Percentiles rank a stretch among this genome's conserved stretches.
Conservation (phyloP, 2,888 invertebrate genomes). For the Polyploca ridens region DNA sequence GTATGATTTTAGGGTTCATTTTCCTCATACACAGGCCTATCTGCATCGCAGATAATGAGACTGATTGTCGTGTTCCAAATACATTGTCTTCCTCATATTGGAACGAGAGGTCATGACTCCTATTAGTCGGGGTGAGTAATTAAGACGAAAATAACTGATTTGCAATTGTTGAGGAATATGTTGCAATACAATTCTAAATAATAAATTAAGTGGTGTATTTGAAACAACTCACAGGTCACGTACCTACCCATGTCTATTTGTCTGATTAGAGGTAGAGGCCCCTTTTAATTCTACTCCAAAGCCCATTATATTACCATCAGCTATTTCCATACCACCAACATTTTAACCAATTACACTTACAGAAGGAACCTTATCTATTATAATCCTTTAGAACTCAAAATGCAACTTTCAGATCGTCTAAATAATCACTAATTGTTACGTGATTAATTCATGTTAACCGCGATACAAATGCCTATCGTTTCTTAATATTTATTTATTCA, state of each 20-base stretch:
- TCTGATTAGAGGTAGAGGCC: no score
- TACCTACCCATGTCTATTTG: no score
- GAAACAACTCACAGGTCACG: no score
- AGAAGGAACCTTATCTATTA: background rate
- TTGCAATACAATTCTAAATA: no score
- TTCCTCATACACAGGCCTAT: background rate
- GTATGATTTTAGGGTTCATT: background rate
- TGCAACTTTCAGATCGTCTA: background rate
- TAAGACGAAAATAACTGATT: slow-evolving; percentile 13
- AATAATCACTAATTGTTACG: background rate
- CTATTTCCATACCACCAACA: background rate
- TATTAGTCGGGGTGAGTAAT: slow-evolving; percentile 5
- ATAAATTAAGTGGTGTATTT: no score
- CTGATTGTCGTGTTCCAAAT: background rate
- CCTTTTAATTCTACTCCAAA: background rate
- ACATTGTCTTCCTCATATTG: background rate
- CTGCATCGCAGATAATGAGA: background rate
- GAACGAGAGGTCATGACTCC: slow-evolving; percentile 3
- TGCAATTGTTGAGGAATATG: slow-evolving; percentile 14
- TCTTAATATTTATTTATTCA: slow-evolving; percentile 36
- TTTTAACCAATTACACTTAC: background rate
- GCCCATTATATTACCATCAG: no score
- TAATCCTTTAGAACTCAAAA: background rate
- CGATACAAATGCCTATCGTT: background rate
- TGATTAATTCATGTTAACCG: background rate